Evolutionary conservation across 2,797 vertebrate species (phyloP).

Genomic region (Amblyraja radiata): DNA sequence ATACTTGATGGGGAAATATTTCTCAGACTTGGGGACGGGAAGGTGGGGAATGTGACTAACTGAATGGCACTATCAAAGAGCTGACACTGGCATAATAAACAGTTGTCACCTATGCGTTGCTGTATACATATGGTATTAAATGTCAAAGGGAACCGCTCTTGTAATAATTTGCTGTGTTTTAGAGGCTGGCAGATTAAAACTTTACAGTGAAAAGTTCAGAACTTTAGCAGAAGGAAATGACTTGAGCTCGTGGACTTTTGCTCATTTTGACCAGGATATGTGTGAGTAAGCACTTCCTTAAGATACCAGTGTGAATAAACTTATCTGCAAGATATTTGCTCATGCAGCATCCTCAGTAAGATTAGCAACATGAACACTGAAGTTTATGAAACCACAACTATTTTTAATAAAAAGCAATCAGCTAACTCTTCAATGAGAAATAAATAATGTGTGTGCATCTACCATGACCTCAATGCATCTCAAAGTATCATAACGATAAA

Average conservation of each 20-base stretch:
- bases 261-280: background rate
- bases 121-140: background rate
- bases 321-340: background rate
- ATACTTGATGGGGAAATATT: background rate
- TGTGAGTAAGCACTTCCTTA: background rate
- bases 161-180: background rate
- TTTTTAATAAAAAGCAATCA: background rate
- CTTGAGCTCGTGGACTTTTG: background rate
- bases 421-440: background rate
- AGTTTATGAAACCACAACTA: background rate
- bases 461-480: background rate
- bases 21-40: too few relatives aligned
- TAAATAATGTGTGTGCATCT: background rate
- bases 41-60: background rate
- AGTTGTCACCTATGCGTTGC: background rate
- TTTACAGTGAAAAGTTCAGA: background rate
- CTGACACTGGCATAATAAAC: background rate
- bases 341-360: background rate
- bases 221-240: background rate
- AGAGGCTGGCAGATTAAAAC: background rate
- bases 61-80: background rate
- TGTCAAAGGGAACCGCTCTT: background rate
- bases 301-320: background rate
- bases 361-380: background rate
- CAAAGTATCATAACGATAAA: background rate